Evolutionary conservation across 2,888 invertebrate genomes (phyloP), one percentile per base, ranked within the genome.

Genomic region (Gnatocerus cornutus): DNA sequence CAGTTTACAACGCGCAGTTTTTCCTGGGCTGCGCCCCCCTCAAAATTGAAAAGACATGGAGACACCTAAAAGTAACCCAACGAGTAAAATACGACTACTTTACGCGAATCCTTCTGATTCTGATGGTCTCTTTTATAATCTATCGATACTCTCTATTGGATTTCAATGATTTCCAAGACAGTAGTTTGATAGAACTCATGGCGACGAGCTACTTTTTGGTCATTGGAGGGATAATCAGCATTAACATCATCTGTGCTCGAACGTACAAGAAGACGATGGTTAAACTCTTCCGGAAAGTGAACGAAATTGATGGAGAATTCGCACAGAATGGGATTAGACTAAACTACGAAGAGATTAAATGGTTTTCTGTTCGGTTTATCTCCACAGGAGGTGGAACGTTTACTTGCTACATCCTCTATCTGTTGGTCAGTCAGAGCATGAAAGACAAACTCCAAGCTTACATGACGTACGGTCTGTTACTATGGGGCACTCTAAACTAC

Each of bases 121-220:
- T 45, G 1, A 33, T 61, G 0, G 8, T 62, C 7, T 46, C 52
- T 5, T 37, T 53, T 6, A 14, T 48, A 1, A 45, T n/a, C 9
- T 30, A 14, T 48, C 41, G 53, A 13, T 61, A 45, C 37, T 53
- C 45, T 0, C 27, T n/a, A 0, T 43, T 59, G 37, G 10, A 10
- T 27, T 41, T 16, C 3, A 5, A n/a, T 13, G 33, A 62, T 33
- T 55, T 30, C 12, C 21, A 37, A 6, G 33, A 16, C 5, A 68
- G n/a, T 6, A 21, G n/a, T 12, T 46, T 68, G 37, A 16, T 68
- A 9, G 52, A 62, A 55, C 46, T 68, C 13, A 62, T 68, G 13
- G 33, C 55, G 3, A 12, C 53, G 12, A 39, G 13, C 6, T 68
- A 68, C 37, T 45, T 68, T 37, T 0, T 55, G 10, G 30, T 39